A percentile compares a stretch with the other conserved stretches of the same genome.
Evolutionary conservation across 2,113 vertebrate genomes (phyloP).

Genomic region (Cephalopterus ornatus): DNA sequence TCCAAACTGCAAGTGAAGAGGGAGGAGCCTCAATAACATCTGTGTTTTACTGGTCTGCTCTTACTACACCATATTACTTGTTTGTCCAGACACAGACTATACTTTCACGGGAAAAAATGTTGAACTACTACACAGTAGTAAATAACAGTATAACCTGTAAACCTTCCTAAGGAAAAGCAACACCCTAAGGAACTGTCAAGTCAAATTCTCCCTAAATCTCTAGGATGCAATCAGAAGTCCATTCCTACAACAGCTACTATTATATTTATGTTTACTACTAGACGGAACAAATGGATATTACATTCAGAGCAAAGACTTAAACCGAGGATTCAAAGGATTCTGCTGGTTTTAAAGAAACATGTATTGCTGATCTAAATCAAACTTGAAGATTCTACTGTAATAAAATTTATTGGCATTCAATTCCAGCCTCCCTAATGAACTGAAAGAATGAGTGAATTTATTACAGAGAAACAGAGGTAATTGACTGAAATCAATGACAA

Average conservation of each 20-base stretch:
- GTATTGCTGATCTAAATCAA: background rate
- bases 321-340: background rate
- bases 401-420: background rate
- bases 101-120: background rate
- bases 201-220: background rate
- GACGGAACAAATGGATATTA: background rate
- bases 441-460: background rate
- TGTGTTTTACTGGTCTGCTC: background rate
- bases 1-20: background rate
- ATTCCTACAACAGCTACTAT: background rate
- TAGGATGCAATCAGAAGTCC: background rate
- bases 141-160: background rate
- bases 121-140: background rate
- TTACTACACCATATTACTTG: background rate
- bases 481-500: background rate
- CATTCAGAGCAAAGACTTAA: background rate
- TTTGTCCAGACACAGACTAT: background rate
- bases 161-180: background rate
- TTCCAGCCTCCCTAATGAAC: background rate
- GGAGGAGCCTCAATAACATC: background rate
- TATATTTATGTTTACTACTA: background rate
- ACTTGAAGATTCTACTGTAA: background rate
- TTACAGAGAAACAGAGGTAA: background rate
- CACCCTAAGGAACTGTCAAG: background rate
- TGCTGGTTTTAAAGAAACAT: background rate